These are phyloP conservation scores for Corvus moneduloides DNA, from an alignment of 2,113 vertebrate species.

Conservation along the genomic window DNA sequence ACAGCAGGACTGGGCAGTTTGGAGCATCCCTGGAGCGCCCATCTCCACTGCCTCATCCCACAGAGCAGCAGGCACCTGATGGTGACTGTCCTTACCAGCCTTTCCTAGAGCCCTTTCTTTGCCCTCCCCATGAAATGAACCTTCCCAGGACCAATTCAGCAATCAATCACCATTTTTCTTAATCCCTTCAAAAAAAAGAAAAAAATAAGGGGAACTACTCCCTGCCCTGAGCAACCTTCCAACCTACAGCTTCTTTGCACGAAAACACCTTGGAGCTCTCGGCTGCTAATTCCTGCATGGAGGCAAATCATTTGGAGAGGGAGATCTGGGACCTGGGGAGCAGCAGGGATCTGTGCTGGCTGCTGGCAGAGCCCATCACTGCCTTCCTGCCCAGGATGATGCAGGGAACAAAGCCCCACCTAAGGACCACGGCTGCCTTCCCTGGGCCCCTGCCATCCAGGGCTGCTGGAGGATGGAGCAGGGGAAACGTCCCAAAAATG, in stretches of 20 bases:
- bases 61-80: not conserved
- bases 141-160: accelerated
- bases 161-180: not conserved
- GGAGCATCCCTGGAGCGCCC: not conserved
- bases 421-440: not conserved
- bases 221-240: not conserved
- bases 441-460: not conserved
- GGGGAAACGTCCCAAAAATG: not conserved
- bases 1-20: not conserved
- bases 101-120: not conserved
- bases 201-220: not conserved
- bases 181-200: not conserved
- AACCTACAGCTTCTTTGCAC: not conserved
- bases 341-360: not conserved
- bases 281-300: not conserved
- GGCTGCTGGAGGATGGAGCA: not conserved
- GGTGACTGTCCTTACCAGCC: not conserved
- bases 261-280: not conserved
- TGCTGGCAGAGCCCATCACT: not conserved
- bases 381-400: not conserved
- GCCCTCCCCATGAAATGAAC: not conserved
- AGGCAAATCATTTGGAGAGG: not conserved
- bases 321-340: not conserved
- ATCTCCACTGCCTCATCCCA: not conserved
- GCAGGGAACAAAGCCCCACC: not conserved